phyloP scores from a whole-genome alignment of 2,113 vertebrate genomes.

The Rhynchopsitta pachyrhyncha region DNA sequence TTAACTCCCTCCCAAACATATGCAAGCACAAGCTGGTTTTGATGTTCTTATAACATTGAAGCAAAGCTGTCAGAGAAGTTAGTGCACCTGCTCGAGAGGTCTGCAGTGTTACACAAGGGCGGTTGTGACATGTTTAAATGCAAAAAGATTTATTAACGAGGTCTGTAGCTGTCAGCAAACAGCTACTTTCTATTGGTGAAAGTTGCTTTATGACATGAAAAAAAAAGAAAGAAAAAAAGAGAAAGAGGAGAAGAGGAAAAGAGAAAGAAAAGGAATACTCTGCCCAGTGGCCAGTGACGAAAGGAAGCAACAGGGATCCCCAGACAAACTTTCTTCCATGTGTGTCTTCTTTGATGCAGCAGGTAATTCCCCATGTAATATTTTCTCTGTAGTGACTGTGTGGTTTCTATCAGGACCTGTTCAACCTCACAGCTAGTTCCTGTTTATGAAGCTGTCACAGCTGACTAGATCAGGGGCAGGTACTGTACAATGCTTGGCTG shows the following conservation, averaged over 20 bases:
- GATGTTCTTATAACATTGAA: background rate
- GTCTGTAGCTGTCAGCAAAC: background rate
- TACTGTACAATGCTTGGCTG: background rate
- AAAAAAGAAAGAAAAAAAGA: background rate
- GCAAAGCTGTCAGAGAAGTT: background rate
- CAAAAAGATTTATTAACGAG: background rate
- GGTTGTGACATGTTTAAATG: background rate
- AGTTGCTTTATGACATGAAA: background rate
- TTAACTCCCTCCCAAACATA: background rate
- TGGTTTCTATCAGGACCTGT: background rate
- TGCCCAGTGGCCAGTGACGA: too few relatives aligned
- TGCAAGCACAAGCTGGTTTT: background rate
- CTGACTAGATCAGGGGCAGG: background rate
- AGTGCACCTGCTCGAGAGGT: background rate
- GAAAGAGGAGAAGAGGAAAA: background rate
- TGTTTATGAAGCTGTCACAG: background rate
- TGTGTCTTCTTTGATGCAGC: background rate
- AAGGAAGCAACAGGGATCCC: background rate
- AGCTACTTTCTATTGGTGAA: background rate
- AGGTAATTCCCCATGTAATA: rapidly evolving
- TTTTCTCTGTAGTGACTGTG: background rate
- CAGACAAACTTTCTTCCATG: background rate
- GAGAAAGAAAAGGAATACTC: background rate
- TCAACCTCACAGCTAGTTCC: background rate
- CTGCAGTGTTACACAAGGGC: background rate